These are phyloP conservation scores for Hirundichthys speculiger DNA, from an alignment of 2,113 vertebrate genomes.

Conservation along the genomic window DNA sequence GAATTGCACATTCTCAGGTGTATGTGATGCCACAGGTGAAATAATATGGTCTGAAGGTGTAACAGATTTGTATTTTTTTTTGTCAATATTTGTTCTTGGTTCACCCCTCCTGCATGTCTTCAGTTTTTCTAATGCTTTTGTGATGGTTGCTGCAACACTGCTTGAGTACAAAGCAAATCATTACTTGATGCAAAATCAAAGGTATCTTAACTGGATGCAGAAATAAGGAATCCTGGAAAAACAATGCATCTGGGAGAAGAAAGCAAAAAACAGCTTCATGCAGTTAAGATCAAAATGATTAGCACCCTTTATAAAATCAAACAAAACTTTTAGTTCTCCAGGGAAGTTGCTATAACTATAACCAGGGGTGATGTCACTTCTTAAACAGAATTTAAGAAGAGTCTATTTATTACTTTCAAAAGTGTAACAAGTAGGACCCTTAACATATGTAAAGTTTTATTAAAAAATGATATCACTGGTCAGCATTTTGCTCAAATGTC, in stretches of 20 bases:
- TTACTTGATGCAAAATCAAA: not conserved
- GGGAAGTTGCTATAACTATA: too few relatives aligned
- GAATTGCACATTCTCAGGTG: conserved; percentile 46
- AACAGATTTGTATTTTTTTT: not conserved
- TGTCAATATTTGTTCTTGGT: not conserved
- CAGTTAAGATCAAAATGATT: too few relatives aligned
- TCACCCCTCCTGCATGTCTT: conserved; percentile 5
- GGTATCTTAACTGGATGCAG: conserved; percentile 10
- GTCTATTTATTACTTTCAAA: too few relatives aligned
- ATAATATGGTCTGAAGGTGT: conserved; percentile 29
- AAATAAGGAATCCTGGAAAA: not conserved
- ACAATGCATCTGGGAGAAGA: not conserved
- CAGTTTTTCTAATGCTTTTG: not conserved
- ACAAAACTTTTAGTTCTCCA: too few relatives aligned
- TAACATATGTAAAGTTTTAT: too few relatives aligned
- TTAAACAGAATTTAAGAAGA: too few relatives aligned
- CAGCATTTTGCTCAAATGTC: too few relatives aligned
- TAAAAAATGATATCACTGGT: too few relatives aligned
- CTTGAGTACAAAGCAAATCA: not conserved
- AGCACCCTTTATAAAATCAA: too few relatives aligned
- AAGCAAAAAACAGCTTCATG: not conserved
- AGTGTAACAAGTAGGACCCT: too few relatives aligned
- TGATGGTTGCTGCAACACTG: conserved; percentile 1
- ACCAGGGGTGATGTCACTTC: too few relatives aligned
- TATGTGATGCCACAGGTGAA: conserved; percentile 47